These are phyloP conservation scores for Aphelenchoides bicaudatus DNA, from an alignment of 2,888 invertebrate species.

Conservation along the genomic window DNA sequence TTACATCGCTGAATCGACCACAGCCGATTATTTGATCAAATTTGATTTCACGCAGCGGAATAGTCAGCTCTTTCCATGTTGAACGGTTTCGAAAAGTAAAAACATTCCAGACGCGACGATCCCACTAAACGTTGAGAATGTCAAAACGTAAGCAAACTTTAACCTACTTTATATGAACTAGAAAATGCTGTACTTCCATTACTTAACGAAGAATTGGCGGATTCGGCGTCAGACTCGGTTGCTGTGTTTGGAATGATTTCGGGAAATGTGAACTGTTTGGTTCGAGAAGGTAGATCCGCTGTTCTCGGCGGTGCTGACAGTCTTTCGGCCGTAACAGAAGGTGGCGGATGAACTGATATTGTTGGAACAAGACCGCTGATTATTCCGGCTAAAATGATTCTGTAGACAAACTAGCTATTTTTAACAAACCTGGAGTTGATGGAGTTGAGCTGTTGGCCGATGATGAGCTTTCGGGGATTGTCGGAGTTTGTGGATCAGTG, in stretches of 20 bases:
- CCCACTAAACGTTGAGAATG: too few species aligned
- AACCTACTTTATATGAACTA: constrained; percentile 31
- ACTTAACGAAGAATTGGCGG: constrained; percentile 16
- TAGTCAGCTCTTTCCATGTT: constrained; percentile 39
- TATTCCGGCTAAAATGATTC: too few species aligned
- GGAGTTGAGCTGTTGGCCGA: constrained; percentile 58
- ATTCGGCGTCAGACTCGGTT: constrained; percentile 12
- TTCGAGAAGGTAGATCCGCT: constrained; percentile 13
- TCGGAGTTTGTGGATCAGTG: constrained; percentile 27
- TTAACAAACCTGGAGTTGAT: constrained; percentile 45
- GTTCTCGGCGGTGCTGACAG: constrained; percentile 19
- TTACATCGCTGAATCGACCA: constrained; percentile 58
- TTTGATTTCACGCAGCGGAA: constrained; percentile 38
- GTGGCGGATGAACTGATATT: constrained; percentile 18
- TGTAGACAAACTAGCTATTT: neutral
- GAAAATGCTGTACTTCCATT: constrained; percentile 9
- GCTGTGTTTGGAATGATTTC: constrained; percentile 12
- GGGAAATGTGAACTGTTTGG: constrained; percentile 21
- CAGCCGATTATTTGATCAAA: constrained; percentile 45
- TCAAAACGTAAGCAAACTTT: too few species aligned
- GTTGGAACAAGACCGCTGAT: constrained; percentile 13
- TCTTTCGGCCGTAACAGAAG: constrained; percentile 1
- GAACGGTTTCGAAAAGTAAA: constrained; percentile 33
- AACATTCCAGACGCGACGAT: constrained; percentile 35
- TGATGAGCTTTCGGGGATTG: constrained; percentile 46